A percentile compares a stretch with the other conserved stretches of the same genome.
Evolutionary conservation across 2,888 invertebrate genomes (phyloP).

Genomic region (Drosophila cognata): DNA sequence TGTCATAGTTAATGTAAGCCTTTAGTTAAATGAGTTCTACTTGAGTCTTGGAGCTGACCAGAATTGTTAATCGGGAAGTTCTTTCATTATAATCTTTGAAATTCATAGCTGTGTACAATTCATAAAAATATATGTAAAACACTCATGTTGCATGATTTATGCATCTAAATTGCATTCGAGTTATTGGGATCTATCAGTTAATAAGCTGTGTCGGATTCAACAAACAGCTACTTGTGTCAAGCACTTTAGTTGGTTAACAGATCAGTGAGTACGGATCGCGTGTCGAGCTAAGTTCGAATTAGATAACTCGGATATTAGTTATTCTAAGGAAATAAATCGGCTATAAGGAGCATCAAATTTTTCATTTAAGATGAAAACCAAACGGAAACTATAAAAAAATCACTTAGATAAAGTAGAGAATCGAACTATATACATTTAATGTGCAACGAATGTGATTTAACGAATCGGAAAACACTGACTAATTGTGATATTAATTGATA

Average conservation of each 20-base stretch:
- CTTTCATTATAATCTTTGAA: neutral
- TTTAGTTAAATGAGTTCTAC: neutral
- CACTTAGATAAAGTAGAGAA: neutral
- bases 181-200: constrained; percentile 33
- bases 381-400: neutral
- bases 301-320: neutral
- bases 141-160: constrained; percentile 18
- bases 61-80: constrained; percentile 53
- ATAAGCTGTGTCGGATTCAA: constrained; percentile 84
- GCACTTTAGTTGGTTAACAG: constrained; percentile 27
- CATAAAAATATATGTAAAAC: neutral
- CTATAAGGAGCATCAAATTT: neutral
- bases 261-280: constrained; percentile 51
- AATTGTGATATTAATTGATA: neutral
- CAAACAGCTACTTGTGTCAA: constrained; percentile 41
- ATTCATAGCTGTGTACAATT: neutral
- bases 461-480: neutral
- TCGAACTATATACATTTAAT: neutral
- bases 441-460: neutral
- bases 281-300: constrained; percentile 34
- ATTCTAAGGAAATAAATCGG: neutral
- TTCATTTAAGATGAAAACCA: neutral
- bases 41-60: neutral
- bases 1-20: neutral
- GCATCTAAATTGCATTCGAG: constrained; percentile 44